Percentiles rank a stretch among this genome's conserved stretches.
These are phyloP conservation scores for Mixornis gularis DNA, from an alignment of 2,113 vertebrate species.

Conservation along the genomic window DNA sequence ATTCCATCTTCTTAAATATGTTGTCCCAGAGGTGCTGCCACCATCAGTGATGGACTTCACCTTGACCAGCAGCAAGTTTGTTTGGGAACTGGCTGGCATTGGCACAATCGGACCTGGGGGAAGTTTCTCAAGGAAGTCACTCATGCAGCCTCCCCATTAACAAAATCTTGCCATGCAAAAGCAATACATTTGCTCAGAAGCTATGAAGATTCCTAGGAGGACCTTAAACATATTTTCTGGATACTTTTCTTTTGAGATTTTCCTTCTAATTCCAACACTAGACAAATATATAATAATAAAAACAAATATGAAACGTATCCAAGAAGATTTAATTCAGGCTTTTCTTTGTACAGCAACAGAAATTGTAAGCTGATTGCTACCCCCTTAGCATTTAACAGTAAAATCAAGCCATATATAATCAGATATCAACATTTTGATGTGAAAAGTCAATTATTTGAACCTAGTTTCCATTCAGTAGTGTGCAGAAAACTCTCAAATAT, in stretches of 20 bases:
- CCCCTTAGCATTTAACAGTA: neutral
- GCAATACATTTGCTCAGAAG: neutral
- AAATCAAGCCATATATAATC: neutral
- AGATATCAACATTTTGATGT: neutral
- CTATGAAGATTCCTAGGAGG: neutral
- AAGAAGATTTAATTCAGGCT: neutral
- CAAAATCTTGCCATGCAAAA: neutral
- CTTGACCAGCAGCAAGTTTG: rapidly evolving
- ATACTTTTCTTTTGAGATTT: neutral
- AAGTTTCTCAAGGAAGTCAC: neutral
- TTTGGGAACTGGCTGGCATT: neutral
- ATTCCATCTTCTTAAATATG: neutral
- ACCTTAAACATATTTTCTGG: neutral
- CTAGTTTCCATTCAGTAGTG: neutral
- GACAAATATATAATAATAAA: neutral
- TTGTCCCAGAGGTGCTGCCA: neutral
- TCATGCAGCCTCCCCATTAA: neutral
- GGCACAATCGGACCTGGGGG: rapidly evolving
- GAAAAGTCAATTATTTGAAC: neutral
- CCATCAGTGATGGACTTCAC: neutral
- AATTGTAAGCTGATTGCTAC: neutral
- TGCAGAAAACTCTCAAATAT: neutral
- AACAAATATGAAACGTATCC: neutral
- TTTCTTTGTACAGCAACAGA: neutral
- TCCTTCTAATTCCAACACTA: neutral